Base-by-base conservation (phyloP, 1,140 invertebrate genomes). In the Aporrectodea caliginosa region DNA sequence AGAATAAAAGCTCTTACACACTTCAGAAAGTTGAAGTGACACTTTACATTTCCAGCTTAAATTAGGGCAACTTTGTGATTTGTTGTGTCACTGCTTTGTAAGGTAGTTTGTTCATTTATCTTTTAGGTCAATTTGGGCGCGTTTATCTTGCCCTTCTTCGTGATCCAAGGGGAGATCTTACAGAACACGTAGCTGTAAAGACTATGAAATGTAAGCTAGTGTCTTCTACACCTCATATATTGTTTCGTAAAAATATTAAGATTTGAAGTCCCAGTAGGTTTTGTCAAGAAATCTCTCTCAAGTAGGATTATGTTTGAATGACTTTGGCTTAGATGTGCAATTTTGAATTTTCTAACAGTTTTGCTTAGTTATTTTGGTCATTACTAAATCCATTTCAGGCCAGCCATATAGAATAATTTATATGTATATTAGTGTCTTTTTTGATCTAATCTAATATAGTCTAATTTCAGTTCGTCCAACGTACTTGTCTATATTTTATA, bases 161-260 rank as follows among this genome's bases (percentile, higher is more conserved):
- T 32, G 35, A 82, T 35, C 82, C 81, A 0, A 79, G 75, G 6
- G 83, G 75, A 14, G 83, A 83, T 35, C 77, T 80, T 34, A 69
- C 75, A 6, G 73, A 81, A 35, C 30, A 34, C 16, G 79, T 80
- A 33, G 79, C 79, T 29, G 75, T 80, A 31, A 80, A 80, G 33
- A 80, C 79, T 6, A 35, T 80, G 75, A 78, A 77, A 80, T 80
- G 79, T 80, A 1, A 2, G 77, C 31, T n/a, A 22, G 6, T 16
- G 2, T 76, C 35, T n/a, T n/a, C 31, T 30, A 2, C 73, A n/a
- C 29, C 31, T 6, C 32, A 71, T 30, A 71, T 71, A 30, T 31
- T 71, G 22, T 30, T 12, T 6, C 12, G 32, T n/a, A 1, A n/a
- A 71, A 16, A 71, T 27, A 71, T 71, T 27, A 71, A 71, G 69